A percentile compares a stretch with the other conserved stretches of the same genome.
These are phyloP conservation scores for Nomada fabriciana DNA, from an alignment of 2,888 invertebrate genomes.

Conservation along the genomic window DNA sequence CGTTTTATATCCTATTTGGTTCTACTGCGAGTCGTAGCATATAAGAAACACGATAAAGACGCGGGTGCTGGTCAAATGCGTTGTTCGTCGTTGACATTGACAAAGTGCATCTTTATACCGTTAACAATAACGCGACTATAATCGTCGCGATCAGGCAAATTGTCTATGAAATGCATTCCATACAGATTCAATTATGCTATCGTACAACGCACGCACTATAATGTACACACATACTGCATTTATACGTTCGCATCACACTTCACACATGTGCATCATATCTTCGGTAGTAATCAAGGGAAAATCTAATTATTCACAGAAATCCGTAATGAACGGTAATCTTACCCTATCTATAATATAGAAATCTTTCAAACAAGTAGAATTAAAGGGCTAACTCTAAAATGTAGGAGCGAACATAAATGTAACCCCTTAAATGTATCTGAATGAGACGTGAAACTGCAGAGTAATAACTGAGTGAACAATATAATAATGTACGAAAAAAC, in stretches of 20 bases:
- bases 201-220: background rate
- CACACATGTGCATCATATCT: too few relatives aligned
- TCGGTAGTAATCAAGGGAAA: too few relatives aligned
- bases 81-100: background rate
- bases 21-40: background rate
- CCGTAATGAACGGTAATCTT: too few relatives aligned
- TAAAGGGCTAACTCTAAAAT: background rate
- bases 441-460: too few relatives aligned
- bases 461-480: too few relatives aligned
- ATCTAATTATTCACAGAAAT: too few relatives aligned
- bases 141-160: background rate
- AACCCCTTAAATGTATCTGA: too few relatives aligned
- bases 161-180: slow-evolving; percentile 7
- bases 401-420: background rate
- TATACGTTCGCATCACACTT: too few relatives aligned
- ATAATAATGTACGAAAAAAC: too few relatives aligned
- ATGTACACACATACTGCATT: background rate
- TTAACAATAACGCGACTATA: slow-evolving; percentile 12
- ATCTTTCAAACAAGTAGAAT: background rate
- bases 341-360: background rate
- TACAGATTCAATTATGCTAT: background rate
- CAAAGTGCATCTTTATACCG: slow-evolving; percentile 12
- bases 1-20: background rate
- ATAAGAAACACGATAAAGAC: background rate
- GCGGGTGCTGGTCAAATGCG: slow-evolving; percentile 1